Evolutionary conservation across 1,140 invertebrate genomes (phyloP), one percentile per base, ranked within the genome.

Genomic region (Battus philenor): DNA sequence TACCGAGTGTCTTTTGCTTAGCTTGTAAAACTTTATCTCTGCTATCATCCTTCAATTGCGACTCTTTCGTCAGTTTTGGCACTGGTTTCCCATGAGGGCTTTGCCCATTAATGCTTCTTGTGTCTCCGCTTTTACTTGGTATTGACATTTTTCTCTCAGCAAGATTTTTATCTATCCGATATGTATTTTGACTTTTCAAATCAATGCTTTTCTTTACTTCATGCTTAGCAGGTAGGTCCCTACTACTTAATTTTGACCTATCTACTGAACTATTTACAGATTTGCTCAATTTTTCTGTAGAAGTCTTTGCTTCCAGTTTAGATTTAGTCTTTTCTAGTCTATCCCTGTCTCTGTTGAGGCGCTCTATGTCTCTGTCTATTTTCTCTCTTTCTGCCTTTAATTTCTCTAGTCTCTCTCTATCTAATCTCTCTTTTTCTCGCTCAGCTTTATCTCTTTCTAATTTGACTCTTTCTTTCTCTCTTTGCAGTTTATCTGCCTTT

Each of bases 101-200:
- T 12, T 80, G 63, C 18, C 76, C 78, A 54, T 82, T 82, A 30
- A 60, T 38, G 22, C 18, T 13, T 53, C 64, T 33, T 52, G 50
- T 34, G 48, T 44, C 48, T 45, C 24, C 53, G 38, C 36, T 51
- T 31, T 72, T 64, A 33, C 32, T 61, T 8, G 59, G 54, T 41
- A 60, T 43, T 7, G 32, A 33, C 2, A 51, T 27, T 41, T 62
- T 67, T 29, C 54, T 78, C 11, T 85, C 78, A 59, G 73, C 68
- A 0, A 64, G 67, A 36, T 70, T 82, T 54, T 80, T 82, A 48
- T 85, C 81, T 85, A 85, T 83, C 51, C 81, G 74, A 38, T 83
- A 85, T 34, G 79, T 80, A 24, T 85, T 83, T 47, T 83, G 79
- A 44, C 58, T 72, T 48, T 85, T 85, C 47, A 80, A 65, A 50